These are phyloP conservation scores for Drosophila lacicola DNA, from an alignment of 2,888 invertebrate species.

Conservation along the genomic window DNA sequence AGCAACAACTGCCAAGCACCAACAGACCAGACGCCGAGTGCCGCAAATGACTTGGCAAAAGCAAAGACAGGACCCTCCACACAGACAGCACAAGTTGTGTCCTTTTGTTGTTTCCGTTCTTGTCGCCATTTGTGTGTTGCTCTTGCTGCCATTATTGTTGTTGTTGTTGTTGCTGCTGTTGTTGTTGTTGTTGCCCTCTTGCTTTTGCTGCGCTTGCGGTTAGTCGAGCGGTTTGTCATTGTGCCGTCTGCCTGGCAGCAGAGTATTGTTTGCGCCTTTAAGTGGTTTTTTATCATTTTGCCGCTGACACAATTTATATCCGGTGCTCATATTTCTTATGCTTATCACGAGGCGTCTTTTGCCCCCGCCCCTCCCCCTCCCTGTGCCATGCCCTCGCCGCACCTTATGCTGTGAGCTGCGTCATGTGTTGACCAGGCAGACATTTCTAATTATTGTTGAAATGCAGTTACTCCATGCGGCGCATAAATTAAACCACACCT, in stretches of 20 bases:
- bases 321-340: conserved; percentile 84
- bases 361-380: neutral
- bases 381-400: neutral
- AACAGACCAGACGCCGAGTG: conserved; percentile 51
- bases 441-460: conserved; percentile 74
- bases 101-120: conserved; percentile 77
- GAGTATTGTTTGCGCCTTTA: conserved; percentile 83
- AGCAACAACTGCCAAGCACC: neutral
- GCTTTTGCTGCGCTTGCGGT: conserved; percentile 71
- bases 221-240: conserved; percentile 81
- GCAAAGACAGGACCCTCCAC: conserved; percentile 54
- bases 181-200: conserved; percentile 44
- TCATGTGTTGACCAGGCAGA: conserved; percentile 71
- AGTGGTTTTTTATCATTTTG: conserved; percentile 84
- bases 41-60: conserved; percentile 77
- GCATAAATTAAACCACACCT: conserved; percentile 69
- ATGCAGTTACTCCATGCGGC: conserved; percentile 72
- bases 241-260: conserved; percentile 69
- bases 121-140: conserved; percentile 43
- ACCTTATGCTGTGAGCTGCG: conserved; percentile 23
- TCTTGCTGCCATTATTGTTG: neutral
- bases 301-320: conserved; percentile 85
- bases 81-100: conserved; percentile 67
- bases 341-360: conserved; percentile 78
- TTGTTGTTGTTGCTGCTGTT: conserved; percentile 26